Percentiles rank a stretch among this genome's conserved stretches.
Evolutionary conservation across 2,797 vertebrate species (phyloP).

Genomic region (Graptemys geographica): DNA sequence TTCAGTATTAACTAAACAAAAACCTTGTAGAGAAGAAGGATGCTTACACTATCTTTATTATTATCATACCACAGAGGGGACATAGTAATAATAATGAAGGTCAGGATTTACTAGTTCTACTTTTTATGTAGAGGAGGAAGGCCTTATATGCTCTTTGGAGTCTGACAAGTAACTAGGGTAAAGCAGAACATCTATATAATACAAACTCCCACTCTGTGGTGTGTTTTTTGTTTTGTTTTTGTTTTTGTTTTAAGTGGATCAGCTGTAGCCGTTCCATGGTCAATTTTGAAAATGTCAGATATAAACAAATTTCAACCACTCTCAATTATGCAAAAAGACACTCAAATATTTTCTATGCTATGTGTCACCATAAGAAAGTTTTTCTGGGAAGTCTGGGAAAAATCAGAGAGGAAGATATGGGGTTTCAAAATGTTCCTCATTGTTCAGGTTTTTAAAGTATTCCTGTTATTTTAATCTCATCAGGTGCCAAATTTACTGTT

Average conservation of each 20-base stretch:
- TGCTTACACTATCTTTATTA: neutral
- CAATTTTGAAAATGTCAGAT: neutral
- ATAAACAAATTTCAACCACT: neutral
- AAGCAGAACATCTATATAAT: neutral
- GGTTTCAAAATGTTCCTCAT: conserved; percentile 38
- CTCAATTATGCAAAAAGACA: neutral
- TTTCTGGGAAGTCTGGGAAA: conserved; percentile 8
- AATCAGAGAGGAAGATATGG: conserved; percentile 9
- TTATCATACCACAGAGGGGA: neutral
- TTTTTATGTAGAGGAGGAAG: neutral
- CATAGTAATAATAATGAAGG: neutral
- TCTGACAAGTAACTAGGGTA: neutral
- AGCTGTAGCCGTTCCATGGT: neutral
- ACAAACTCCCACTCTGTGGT: neutral
- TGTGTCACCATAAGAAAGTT: neutral
- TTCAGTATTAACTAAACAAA: neutral
- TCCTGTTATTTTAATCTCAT: neutral
- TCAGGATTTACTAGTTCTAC: neutral
- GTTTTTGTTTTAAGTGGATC: neutral
- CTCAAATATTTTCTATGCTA: neutral
- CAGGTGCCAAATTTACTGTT: neutral
- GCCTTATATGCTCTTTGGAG: neutral
- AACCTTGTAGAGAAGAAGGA: neutral
- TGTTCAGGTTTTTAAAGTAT: conserved; percentile 16
- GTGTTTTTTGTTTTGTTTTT: neutral